Base-by-base conservation (phyloP, 2,888 invertebrate species). In the Pherbina coryleti region DNA sequence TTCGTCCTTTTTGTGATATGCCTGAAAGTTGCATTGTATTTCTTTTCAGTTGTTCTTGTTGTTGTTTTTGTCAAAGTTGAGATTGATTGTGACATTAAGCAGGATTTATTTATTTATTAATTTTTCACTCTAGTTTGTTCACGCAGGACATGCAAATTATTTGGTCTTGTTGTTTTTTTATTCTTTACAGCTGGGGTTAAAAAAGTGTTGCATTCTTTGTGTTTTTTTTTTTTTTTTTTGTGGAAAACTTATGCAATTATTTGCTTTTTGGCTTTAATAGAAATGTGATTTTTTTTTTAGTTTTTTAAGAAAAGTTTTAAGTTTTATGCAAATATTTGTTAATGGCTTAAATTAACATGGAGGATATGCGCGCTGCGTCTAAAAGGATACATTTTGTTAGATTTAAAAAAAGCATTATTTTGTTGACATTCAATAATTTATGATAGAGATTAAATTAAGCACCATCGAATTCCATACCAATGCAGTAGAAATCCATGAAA, bases 41-140 rank as follows among this genome's bases (percentile, higher is more conserved):
- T 60, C 44, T 73, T 70, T 71, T n/a, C 72, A 37, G 57, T 72
- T 75, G 49, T 72, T 64, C n/a, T 62, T 44, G 25, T 57, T 57
- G 34, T 76, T 62, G 53, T 25, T 19, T 49, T 17, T 76, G 78
- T 77, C 78, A 77, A 76, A 79, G 78, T 75, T 82, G 83, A 82
- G 87, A 87, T 87, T 88, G 87, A 88, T 87, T 86, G 87, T 88
- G 87, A 87, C 87, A 87, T 87, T 88, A 87, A 87, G 88, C 85
- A 87, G 87, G 87, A 88, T 87, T 87, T 87, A 87, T 87, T 87
- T 86, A 86, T 86, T 85, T 85, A 84, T 84, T 86, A 86, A 84
- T 85, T 85, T 83, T 79, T 55, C 34, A 69, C 76, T 75, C 71
- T 79, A 74, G 60, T 79, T 44, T 76, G 34, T 67, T 80, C 80